A percentile compares a stretch with the other conserved stretches of the same genome.
These are phyloP conservation scores for Ctenosaura bakeri DNA, from an alignment of 2,797 vertebrate genomes.

Conservation along the genomic window DNA sequence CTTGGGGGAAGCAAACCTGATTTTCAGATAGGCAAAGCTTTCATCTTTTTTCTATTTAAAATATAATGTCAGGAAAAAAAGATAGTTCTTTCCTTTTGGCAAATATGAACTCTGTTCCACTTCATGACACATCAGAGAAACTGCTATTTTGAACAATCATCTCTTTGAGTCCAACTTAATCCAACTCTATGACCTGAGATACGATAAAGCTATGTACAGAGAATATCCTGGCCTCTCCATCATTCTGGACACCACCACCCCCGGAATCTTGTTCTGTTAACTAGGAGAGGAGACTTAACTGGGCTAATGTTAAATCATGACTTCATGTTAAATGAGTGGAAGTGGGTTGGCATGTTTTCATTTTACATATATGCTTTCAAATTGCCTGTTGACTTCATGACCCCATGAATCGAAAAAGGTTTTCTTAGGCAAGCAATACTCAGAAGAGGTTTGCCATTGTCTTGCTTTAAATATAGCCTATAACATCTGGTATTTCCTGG, in stretches of 20 bases:
- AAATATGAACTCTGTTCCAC: conserved; percentile 46
- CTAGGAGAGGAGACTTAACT: neutral
- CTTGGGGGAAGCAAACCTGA: conserved; percentile 39
- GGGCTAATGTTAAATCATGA: neutral
- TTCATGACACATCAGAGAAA: conserved; percentile 48
- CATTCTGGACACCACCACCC: neutral
- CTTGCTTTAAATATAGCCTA: too few species aligned
- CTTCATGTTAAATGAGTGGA: neutral
- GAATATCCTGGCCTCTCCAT: neutral
- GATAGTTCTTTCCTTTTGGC: neutral
- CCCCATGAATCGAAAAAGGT: too few species aligned
- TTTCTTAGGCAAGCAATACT: too few species aligned
- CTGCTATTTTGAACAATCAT: conserved; percentile 44
- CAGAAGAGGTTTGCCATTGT: too few species aligned
- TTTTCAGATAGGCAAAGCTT: conserved; percentile 41
- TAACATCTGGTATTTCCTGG: too few species aligned
- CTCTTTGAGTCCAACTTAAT: conserved; percentile 18
- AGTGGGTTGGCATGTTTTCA: neutral
- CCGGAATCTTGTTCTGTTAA: neutral
- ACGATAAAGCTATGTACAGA: conserved; percentile 1
- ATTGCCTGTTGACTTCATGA: too few species aligned
- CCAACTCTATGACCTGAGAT: conserved; percentile 10
- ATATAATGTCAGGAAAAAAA: conserved; percentile 37
- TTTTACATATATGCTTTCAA: neutral
- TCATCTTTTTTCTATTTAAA: conserved; percentile 57